Percentiles rank a stretch among this genome's conserved stretches.
These are phyloP conservation scores for Tenthredo livida DNA, from an alignment of 2,888 invertebrate species.

Conservation along the genomic window DNA sequence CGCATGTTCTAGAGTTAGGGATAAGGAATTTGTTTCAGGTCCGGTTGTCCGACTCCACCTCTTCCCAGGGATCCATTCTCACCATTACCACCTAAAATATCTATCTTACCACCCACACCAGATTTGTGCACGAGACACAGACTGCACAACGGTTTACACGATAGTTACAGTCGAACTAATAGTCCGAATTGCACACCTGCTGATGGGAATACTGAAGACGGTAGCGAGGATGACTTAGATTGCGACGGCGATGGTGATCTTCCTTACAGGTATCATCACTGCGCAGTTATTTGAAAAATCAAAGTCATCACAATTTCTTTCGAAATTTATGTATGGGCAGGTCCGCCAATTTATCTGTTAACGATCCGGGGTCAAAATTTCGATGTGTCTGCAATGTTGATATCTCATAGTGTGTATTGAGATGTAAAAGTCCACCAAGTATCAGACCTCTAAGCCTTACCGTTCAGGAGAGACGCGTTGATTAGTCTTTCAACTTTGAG, in stretches of 20 bases:
- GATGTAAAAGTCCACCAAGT: no score
- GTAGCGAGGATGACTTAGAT: conserved; percentile 76
- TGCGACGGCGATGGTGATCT: conserved; percentile 77
- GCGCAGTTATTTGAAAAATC: neutral
- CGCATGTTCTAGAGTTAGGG: conserved; percentile 4
- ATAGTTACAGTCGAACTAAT: conserved; percentile 71
- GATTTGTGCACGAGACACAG: conserved; percentile 77
- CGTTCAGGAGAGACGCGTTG: no score
- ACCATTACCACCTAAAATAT: conserved; percentile 84
- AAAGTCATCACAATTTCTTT: neutral
- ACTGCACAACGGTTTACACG: conserved; percentile 69
- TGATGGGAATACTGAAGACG: conserved; percentile 75
- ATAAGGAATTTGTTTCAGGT: conserved; percentile 65
- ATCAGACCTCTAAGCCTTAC: no score
- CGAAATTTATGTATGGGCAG: neutral
- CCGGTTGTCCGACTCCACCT: conserved; percentile 74
- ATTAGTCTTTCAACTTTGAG: no score
- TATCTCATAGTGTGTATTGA: no score
- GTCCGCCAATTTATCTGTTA: no score
- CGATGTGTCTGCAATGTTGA: no score
- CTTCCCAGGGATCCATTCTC: conserved; percentile 77
- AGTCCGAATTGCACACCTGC: conserved; percentile 73
- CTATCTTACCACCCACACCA: conserved; percentile 88
- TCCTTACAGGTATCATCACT: conserved; percentile 74
- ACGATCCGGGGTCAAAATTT: no score